phyloP scores from a whole-genome alignment of 1,140 invertebrate species.

The Zaprionus tsacasi region DNA sequence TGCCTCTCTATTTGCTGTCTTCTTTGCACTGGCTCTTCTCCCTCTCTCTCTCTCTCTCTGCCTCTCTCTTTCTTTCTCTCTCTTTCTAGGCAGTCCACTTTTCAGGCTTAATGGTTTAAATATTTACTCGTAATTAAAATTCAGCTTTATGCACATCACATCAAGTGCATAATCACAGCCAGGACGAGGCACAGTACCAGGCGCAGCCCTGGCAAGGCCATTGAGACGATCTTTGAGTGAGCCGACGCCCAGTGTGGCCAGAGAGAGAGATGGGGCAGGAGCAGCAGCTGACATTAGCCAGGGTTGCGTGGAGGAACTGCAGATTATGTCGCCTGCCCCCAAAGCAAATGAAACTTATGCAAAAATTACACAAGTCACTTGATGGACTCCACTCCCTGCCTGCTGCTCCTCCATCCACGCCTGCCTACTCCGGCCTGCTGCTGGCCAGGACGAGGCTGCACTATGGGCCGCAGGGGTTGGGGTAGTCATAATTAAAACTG shows the following conservation, averaged over 20 bases:
- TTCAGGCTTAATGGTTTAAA: conserved; percentile 73
- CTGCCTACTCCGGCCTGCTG: neutral
- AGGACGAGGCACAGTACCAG: neutral
- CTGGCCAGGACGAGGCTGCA: conserved; percentile 7
- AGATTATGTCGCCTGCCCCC: conserved; percentile 74
- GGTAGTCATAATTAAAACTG: conserved; percentile 73
- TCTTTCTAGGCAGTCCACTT: conserved; percentile 34
- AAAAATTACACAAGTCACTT: conserved; percentile 81
- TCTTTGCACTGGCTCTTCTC: neutral
- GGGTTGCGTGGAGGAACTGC: conserved; percentile 59
- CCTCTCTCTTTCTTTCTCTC: neutral
- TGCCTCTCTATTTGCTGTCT: neutral
- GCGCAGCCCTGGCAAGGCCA: conserved; percentile 58
- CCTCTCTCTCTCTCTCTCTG: neutral
- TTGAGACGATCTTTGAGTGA: conserved; percentile 70
- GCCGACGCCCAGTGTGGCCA: conserved; percentile 46
- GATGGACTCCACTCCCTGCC: conserved; percentile 40
- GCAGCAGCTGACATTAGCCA: conserved; percentile 58
- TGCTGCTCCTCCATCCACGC: no score
- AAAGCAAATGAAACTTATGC: conserved; percentile 82
- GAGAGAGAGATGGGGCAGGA: neutral
- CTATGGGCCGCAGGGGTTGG: neutral
- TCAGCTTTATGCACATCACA: conserved; percentile 80
- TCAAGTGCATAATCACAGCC: conserved; percentile 79
- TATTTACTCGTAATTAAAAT: conserved; percentile 82